Evolutionary conservation across 2,888 invertebrate species (phyloP).

Genomic region (Zonitis immaculata): DNA sequence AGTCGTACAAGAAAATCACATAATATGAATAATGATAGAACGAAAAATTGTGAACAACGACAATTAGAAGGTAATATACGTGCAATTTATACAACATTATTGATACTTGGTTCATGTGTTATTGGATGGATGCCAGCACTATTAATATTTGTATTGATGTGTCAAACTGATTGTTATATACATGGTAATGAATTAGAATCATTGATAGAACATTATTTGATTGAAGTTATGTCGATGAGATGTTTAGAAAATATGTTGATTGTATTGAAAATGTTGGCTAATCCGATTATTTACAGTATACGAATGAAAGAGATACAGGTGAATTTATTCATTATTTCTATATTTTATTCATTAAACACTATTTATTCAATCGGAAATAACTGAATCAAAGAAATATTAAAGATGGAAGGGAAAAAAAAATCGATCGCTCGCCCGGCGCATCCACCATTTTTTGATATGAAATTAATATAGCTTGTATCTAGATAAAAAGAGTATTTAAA

Average conservation of each 20-base stretch:
- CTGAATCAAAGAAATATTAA: neutral
- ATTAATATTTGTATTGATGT: slow-evolving; percentile 54
- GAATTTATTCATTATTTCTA: slow-evolving; percentile 9
- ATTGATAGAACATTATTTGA: slow-evolving; percentile 26
- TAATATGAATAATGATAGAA: slow-evolving; percentile 21
- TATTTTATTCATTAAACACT: no score
- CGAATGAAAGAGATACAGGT: slow-evolving; percentile 63
- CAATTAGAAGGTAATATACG: slow-evolving; percentile 51
- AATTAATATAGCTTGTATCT: no score
- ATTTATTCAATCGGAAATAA: neutral
- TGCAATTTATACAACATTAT: slow-evolving; percentile 58
- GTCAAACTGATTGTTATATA: slow-evolving; percentile 44
- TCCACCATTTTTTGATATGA: neutral
- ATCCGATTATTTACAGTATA: slow-evolving; percentile 63
- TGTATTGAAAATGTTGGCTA: slow-evolving; percentile 58
- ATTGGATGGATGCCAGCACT: slow-evolving; percentile 62
- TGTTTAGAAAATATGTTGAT: slow-evolving; percentile 52
- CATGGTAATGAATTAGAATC: slow-evolving; percentile 27
- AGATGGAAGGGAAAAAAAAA: neutral
- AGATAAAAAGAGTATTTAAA: no score
- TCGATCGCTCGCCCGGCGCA: neutral
- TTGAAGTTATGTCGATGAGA: slow-evolving; percentile 27
- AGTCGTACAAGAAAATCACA: slow-evolving; percentile 23
- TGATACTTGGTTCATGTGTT: slow-evolving; percentile 58
- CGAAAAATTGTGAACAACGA: slow-evolving; percentile 37